Conservation (phyloP, 2,113 vertebrate species). For the Oncorhynchus nerka region DNA sequence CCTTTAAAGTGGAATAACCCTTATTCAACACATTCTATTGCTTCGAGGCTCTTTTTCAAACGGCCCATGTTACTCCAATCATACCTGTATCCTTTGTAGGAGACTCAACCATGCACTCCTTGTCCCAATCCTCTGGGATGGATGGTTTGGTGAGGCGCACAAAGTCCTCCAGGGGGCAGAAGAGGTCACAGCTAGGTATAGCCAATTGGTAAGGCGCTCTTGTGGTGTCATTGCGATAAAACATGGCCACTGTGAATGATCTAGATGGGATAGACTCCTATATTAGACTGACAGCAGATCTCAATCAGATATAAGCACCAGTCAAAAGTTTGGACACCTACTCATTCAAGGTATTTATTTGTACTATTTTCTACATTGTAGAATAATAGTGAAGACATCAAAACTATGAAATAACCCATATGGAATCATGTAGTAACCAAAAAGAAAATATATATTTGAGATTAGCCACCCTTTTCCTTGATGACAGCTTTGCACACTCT, state of each 20-base stretch:
- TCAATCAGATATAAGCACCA: slow-evolving; percentile 70
- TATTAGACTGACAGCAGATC: slow-evolving; percentile 7
- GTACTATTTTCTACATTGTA: too few relatives aligned
- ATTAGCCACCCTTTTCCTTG: too few relatives aligned
- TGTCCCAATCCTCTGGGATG: slow-evolving; percentile 80
- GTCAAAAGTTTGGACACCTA: not conserved
- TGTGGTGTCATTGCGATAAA: slow-evolving; percentile 83
- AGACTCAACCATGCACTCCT: slow-evolving; percentile 79
- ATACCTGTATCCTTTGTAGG: slow-evolving; percentile 73
- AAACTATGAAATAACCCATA: too few relatives aligned
- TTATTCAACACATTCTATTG: too few relatives aligned
- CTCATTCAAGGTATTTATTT: too few relatives aligned
- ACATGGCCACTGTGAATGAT: slow-evolving; percentile 86
- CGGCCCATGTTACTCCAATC: not conserved
- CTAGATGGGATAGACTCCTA: slow-evolving; percentile 52
- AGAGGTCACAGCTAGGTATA: slow-evolving; percentile 79
- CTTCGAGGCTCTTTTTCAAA: too few relatives aligned
- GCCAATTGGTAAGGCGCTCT: slow-evolving; percentile 70
- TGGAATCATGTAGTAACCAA: too few relatives aligned
- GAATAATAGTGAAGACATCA: too few relatives aligned
- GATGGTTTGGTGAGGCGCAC: slow-evolving; percentile 77
- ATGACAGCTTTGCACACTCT: too few relatives aligned
- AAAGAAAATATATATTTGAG: too few relatives aligned
- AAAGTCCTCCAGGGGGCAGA: slow-evolving; percentile 86
- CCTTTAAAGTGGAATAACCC: too few relatives aligned